A percentile compares a stretch with the other conserved stretches of the same genome.
These are phyloP conservation scores for Zophobas atratus DNA, from an alignment of 1,140 invertebrate genomes.

Conservation along the genomic window DNA sequence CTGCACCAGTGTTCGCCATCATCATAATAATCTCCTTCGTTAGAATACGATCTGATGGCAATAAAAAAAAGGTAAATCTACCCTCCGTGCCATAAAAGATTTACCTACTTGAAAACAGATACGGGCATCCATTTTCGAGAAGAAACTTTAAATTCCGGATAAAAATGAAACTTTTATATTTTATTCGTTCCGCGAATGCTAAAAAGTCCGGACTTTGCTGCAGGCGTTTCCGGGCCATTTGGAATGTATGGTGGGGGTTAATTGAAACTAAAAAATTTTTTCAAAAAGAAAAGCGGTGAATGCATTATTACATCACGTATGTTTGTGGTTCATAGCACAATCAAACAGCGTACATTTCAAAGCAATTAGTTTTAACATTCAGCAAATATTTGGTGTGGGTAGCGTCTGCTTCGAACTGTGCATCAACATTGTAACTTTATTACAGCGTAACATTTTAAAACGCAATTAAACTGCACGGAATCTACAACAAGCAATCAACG, in stretches of 20 bases:
- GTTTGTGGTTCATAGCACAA: no score
- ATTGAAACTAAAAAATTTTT: neutral
- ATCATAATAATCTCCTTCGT: neutral
- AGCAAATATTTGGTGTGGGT: neutral
- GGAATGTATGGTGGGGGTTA: neutral
- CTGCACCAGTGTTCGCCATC: neutral
- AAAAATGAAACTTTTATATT: constrained; percentile 22
- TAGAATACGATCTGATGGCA: neutral
- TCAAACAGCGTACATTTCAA: no score
- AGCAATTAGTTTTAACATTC: no score
- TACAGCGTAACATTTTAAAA: constrained; percentile 20
- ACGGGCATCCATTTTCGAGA: neutral
- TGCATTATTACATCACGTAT: no score
- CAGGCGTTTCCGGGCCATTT: constrained; percentile 16
- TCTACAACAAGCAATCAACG: constrained; percentile 28
- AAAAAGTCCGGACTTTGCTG: constrained; percentile 9
- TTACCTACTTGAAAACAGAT: constrained; percentile 28
- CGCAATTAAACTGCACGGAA: constrained; percentile 18
- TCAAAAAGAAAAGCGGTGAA: no score
- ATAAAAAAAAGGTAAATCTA: constrained; percentile 7
- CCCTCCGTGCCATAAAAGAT: neutral
- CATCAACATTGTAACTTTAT: constrained; percentile 19
- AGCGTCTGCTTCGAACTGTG: neutral
- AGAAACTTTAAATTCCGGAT: constrained; percentile 5
- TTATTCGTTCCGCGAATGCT: neutral